These are phyloP conservation scores for Drosophila falleni DNA, from an alignment of 2,888 invertebrate genomes.

Conservation along the genomic window DNA sequence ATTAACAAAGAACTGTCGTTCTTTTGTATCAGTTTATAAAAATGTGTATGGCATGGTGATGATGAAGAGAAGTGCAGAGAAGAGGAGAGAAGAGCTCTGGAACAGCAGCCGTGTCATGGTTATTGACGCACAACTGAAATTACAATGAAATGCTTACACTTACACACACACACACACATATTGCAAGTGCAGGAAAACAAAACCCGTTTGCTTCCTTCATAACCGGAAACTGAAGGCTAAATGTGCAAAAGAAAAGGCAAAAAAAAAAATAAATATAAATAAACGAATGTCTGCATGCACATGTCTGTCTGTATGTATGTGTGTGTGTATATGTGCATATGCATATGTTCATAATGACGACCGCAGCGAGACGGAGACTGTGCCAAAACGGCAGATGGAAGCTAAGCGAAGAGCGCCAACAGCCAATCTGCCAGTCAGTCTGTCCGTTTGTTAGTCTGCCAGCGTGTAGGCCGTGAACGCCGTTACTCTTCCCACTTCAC, in stretches of 20 bases:
- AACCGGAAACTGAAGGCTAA: slow-evolving; percentile 82
- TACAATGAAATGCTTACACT: slow-evolving; percentile 63
- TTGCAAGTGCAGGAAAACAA: slow-evolving; percentile 69
- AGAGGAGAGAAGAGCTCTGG: slow-evolving; percentile 4
- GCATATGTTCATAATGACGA: slow-evolving; percentile 35
- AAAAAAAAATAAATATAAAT: slow-evolving; percentile 36
- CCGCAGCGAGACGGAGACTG: slow-evolving; percentile 49
- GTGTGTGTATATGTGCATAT: slow-evolving; percentile 1
- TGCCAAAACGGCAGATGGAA: slow-evolving; percentile 56
- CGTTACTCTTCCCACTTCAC: slow-evolving; percentile 63
- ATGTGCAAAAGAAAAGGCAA: slow-evolving; percentile 62
- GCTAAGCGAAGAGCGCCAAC: slow-evolving; percentile 44
- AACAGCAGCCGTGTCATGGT: slow-evolving; percentile 39
- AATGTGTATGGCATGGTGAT: slow-evolving; percentile 18
- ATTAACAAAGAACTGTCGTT: slow-evolving; percentile 52
- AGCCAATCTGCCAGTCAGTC: slow-evolving; percentile 18
- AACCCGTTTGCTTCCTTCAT: slow-evolving; percentile 78
- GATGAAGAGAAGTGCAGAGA: slow-evolving; percentile 1
- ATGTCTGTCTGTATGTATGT: slow-evolving; percentile 5
- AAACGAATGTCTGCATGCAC: slow-evolving; percentile 36
- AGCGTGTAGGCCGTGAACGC: slow-evolving; percentile 49
- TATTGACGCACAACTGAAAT: slow-evolving; percentile 75
- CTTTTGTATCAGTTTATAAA: slow-evolving; percentile 39
- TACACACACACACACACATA: slow-evolving; percentile 24
- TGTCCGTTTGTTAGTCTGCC: background rate